A percentile compares a stretch with the other conserved stretches of the same genome.
These are phyloP conservation scores for Aramus guarauna DNA, from an alignment of 2,113 vertebrate species.

Conservation along the genomic window DNA sequence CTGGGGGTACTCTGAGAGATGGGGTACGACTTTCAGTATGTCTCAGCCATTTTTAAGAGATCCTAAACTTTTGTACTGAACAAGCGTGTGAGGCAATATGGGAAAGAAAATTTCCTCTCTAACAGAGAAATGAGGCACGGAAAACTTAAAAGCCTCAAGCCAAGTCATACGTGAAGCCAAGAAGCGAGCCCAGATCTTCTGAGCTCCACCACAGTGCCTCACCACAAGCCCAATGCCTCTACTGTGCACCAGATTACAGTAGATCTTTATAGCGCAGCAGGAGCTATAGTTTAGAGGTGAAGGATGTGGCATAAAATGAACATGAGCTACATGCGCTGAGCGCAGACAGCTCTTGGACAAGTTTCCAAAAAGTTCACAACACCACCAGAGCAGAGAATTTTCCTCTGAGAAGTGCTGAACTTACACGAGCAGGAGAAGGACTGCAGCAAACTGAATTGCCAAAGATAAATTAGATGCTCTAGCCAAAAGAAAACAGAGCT, in stretches of 20 bases:
- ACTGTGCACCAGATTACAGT: background rate
- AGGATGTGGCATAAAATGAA: background rate
- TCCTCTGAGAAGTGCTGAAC: constrained; percentile 11
- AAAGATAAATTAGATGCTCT: constrained; percentile 42
- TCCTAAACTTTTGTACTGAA: background rate
- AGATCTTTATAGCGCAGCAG: background rate
- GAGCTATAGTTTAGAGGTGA: background rate
- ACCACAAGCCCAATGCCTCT: background rate
- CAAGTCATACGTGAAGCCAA: background rate
- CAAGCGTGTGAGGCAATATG: background rate
- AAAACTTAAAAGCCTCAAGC: background rate
- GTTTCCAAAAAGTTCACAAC: background rate
- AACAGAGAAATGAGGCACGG: background rate
- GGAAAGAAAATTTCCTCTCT: background rate
- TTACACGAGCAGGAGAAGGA: background rate
- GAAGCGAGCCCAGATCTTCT: background rate
- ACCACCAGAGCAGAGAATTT: background rate
- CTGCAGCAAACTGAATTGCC: constrained; percentile 50
- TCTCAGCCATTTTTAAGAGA: background rate
- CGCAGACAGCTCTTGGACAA: background rate
- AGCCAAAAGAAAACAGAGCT: constrained; percentile 63
- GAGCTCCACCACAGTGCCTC: background rate
- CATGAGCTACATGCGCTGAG: background rate
- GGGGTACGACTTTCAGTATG: background rate
- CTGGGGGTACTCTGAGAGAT: background rate